Conservation (phyloP, 2,797 vertebrate genomes). For the Anableps anableps region DNA sequence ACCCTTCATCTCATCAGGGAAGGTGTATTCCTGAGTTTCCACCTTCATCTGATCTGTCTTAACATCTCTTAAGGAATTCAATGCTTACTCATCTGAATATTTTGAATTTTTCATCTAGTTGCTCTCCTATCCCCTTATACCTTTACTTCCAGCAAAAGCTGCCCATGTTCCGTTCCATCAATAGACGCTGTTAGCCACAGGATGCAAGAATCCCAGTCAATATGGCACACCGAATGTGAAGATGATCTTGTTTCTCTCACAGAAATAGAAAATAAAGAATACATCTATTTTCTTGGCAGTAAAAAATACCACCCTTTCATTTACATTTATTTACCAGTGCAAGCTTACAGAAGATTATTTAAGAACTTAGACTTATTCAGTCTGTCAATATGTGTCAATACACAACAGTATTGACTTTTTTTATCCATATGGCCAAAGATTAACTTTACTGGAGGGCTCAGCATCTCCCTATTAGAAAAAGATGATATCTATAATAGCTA, state of each 20-base stretch:
- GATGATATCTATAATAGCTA: conserved; percentile 33
- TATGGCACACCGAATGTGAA: conserved; percentile 16
- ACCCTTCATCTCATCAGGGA: conserved; percentile 8
- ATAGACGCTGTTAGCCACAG: conserved; percentile 19
- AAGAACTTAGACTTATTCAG: conserved; percentile 1
- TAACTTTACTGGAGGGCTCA: conserved; percentile 10
- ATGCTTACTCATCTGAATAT: not conserved
- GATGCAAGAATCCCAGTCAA: conserved; percentile 19
- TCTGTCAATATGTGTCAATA: not conserved
- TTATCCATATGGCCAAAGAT: conserved; percentile 28
- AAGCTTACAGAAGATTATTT: not conserved
- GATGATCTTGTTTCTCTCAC: conserved; percentile 20
- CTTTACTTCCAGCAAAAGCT: conserved; percentile 8
- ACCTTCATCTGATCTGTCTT: not conserved
- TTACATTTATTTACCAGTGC: not conserved
- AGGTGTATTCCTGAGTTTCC: not conserved
- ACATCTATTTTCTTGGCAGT: not conserved
- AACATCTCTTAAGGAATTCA: conserved; percentile 16
- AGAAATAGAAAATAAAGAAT: not conserved
- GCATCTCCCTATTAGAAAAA: conserved; percentile 31
- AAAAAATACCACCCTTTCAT: not conserved
- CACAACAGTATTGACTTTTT: conserved; percentile 16
- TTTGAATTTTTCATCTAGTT: conserved; percentile 13
- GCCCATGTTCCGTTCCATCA: conserved; percentile 13
- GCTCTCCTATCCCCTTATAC: not conserved